These are phyloP conservation scores for Cydia amplana DNA, from an alignment of 1,140 invertebrate genomes.

Conservation along the genomic window DNA sequence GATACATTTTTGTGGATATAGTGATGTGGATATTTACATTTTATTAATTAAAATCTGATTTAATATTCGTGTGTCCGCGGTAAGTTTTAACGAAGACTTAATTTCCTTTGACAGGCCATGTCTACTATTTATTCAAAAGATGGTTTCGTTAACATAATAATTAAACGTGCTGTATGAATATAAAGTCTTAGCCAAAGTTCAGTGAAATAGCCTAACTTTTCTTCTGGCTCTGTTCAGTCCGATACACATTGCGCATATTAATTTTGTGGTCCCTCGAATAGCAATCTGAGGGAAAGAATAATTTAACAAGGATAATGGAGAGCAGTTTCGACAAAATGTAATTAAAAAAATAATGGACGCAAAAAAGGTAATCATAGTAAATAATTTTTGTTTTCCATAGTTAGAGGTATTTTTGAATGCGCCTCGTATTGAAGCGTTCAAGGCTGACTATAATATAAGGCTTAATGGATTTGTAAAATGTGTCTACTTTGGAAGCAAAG, in stretches of 20 bases:
- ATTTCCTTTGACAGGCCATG: conserved; percentile 70
- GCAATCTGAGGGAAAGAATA: conserved; percentile 40
- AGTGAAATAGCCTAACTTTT: conserved; percentile 71
- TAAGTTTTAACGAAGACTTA: conserved; percentile 54
- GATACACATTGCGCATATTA: conserved; percentile 74
- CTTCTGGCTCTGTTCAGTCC: conserved; percentile 60
- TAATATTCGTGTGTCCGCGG: not conserved
- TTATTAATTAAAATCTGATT: conserved; percentile 28
- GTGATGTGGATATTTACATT: conserved; percentile 3
- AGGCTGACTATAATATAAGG: too few relatives aligned
- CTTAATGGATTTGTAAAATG: too few relatives aligned
- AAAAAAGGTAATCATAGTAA: not conserved
- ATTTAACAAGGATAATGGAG: conserved; percentile 26
- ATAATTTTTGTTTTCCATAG: not conserved
- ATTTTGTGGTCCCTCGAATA: conserved; percentile 53
- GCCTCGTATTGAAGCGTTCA: too few relatives aligned
- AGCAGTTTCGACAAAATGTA: conserved; percentile 4
- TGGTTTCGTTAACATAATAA: conserved; percentile 78
- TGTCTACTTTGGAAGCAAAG: too few relatives aligned
- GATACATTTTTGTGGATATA: not conserved
- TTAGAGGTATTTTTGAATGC: too few relatives aligned
- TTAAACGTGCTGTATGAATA: conserved; percentile 78
- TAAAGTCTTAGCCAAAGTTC: conserved; percentile 70
- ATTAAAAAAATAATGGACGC: not conserved
- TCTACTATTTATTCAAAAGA: conserved; percentile 77